Evolutionary conservation across 2,113 vertebrate genomes (phyloP).

Genomic region (Rhegmatorhina hoffmannsi): DNA sequence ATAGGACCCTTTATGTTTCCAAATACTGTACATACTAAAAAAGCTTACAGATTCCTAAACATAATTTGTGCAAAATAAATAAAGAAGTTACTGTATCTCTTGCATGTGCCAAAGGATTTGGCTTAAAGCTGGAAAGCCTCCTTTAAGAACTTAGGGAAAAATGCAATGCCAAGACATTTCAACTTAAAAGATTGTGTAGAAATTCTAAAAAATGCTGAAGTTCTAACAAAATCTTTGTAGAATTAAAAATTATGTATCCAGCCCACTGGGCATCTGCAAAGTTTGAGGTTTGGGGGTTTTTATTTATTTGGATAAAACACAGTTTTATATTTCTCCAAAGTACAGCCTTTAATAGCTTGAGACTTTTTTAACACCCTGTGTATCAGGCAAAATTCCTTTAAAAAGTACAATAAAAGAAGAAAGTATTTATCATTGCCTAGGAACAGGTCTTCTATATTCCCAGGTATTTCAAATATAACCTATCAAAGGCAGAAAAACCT

Average conservation of each 20-base stretch:
- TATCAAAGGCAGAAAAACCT: constrained; percentile 42
- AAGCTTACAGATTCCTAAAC: neutral
- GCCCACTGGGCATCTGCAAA: neutral
- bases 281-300: neutral
- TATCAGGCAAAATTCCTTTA: constrained; percentile 12
- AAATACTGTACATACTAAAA: neutral
- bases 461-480: constrained; percentile 34
- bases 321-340: neutral
- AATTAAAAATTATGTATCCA: neutral
- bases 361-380: neutral
- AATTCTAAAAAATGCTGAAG: neutral
- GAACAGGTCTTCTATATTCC: neutral
- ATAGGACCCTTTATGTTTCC: neutral
- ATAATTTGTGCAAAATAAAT: neutral
- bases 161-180: neutral
- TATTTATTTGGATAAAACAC: neutral
- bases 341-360: neutral
- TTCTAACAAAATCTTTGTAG: neutral
- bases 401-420: constrained; percentile 4
- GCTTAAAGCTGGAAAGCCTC: neutral
- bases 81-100: neutral
- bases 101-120: neutral
- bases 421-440: constrained; percentile 32
- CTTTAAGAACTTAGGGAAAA: neutral
- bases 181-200: neutral